Base-by-base conservation (phyloP, 2,888 invertebrate species). In the Tuta absoluta region DNA sequence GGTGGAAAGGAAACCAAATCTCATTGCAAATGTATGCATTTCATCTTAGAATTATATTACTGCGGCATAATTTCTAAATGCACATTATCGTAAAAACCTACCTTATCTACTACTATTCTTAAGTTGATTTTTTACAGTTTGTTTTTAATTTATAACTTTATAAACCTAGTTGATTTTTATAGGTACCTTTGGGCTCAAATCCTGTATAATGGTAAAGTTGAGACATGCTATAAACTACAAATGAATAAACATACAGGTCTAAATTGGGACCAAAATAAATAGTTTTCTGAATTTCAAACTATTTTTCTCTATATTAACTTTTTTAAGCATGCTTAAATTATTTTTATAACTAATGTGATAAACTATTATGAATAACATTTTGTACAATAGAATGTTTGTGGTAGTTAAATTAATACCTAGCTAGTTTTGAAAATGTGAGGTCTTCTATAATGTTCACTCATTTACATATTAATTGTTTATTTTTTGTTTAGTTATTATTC, bases 321-420 rank as follows among this genome's bases (percentile, higher is more conserved):
- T 49, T n/a, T n/a, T n/a, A n/a, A 5, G 21, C 49, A 45, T 33
- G 33, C 33, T 33, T 33, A 33, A 5, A 33, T 8, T 33, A 8
- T 14, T 41, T n/a, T 19, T 21, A 49, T 21, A 48, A 49, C 49
- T 10, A 8, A 33, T 33, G 8, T 4, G 19, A 53, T 24, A 24
- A 24, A 53, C 53, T 12, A 24, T 4, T 12, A 53, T 11, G 48
- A 19, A 19, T 19, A 48, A 48, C 48, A 53, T 24, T 69, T 67
- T 66, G 67, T 67, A 67, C 65, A 57, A 69, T 67, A 67, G 65
- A 62, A 48, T 66, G 67, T 73, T 69, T 33, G 33, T 33, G 10
- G 33, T 33, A 33, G 33, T 73, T 75, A 73, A 74, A 68, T 66
- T 60, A 73, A 75, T 75, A 75, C 75, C 75, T 74, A 69, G 38